Conservation (phyloP, 2,888 invertebrate genomes). For the Drosophila formosana region DNA sequence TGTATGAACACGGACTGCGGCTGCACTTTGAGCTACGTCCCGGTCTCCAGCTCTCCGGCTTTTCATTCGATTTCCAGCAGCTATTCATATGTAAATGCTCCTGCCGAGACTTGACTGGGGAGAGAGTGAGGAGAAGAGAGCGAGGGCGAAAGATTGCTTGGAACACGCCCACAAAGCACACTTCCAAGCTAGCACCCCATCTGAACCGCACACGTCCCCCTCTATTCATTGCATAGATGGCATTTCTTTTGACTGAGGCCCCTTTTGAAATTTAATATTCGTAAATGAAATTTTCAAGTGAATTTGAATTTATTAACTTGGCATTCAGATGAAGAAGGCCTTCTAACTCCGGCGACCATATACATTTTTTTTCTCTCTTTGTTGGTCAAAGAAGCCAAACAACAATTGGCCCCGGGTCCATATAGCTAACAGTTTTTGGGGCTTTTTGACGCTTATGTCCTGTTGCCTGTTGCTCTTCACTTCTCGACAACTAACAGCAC, state of each 20-base stretch:
- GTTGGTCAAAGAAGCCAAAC: constrained; percentile 57
- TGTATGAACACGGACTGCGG: constrained; percentile 12
- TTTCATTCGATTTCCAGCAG: constrained; percentile 56
- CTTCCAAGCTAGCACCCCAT: background rate
- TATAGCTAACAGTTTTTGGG: constrained; percentile 4
- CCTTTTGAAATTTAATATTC: constrained; percentile 64
- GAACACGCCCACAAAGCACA: constrained; percentile 23
- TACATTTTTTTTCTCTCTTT: constrained; percentile 11
- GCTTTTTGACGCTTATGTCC: constrained; percentile 22
- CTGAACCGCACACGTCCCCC: background rate
- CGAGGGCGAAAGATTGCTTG: background rate
- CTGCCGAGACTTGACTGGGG: constrained; percentile 5
- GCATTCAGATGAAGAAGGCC: constrained; percentile 21
- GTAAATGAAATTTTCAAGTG: constrained; percentile 69
- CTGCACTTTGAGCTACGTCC: constrained; percentile 17
- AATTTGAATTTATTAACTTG: constrained; percentile 72
- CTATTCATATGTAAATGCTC: constrained; percentile 75
- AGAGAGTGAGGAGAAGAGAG: background rate
- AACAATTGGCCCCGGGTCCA: constrained; percentile 43
- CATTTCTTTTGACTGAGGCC: constrained; percentile 24
- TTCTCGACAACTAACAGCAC: background rate
- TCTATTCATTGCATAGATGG: constrained; percentile 5
- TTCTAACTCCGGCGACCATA: constrained; percentile 5
- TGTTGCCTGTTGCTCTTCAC: constrained; percentile 6
- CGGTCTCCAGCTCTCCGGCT: constrained; percentile 26